Percentiles rank a stretch among this genome's conserved stretches.
phyloP scores from a whole-genome alignment of 1,140 invertebrate species.

The Lineus longissimus region DNA sequence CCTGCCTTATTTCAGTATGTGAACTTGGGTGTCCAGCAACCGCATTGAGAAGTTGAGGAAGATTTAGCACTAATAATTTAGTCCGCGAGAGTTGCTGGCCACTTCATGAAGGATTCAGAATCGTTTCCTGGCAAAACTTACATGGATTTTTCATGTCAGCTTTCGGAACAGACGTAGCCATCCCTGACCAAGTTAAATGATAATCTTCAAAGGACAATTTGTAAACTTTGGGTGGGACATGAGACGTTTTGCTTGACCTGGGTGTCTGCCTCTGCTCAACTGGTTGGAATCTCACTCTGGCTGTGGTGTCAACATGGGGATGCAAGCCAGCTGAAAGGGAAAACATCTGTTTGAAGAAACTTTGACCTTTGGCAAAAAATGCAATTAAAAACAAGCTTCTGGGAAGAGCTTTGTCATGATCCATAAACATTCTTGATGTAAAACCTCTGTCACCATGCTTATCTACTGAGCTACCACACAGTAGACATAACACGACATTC shows the following conservation, averaged over 20 bases:
- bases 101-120: neutral
- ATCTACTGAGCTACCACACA: neutral
- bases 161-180: conserved; percentile 45
- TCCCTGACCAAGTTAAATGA: conserved; percentile 42
- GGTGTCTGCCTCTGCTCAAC: conserved; percentile 19
- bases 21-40: no score
- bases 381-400: no score
- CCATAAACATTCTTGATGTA: conserved; percentile 2
- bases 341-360: no score
- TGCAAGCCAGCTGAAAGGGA: no score
- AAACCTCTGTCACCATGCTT: neutral
- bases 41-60: no score
- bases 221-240: neutral
- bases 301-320: conserved; percentile 26
- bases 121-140: conserved; percentile 23
- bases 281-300: conserved; percentile 28
- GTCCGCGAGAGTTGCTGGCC: no score
- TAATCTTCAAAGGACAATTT: conserved; percentile 50
- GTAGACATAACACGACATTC: no score
- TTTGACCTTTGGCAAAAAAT: no score
- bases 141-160: conserved; percentile 31
- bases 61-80: no score
- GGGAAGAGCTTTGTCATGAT: conserved; percentile 20
- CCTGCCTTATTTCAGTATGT: no score
- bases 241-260: neutral